These are phyloP conservation scores for Yponomeuta malinellus DNA, from an alignment of 2,888 invertebrate genomes.

Conservation along the genomic window DNA sequence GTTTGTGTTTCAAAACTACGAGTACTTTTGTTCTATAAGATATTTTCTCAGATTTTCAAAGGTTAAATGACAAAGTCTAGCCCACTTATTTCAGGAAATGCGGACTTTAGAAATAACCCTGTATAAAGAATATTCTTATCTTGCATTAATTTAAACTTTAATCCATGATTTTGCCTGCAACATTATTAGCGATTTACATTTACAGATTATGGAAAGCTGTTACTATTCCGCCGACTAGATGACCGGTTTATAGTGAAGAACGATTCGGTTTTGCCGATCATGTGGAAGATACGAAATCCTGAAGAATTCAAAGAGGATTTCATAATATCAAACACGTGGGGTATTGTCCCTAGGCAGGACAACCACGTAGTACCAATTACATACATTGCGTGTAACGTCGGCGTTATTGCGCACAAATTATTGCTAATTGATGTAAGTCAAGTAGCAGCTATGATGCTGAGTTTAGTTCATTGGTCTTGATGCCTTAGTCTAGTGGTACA, in stretches of 20 bases:
- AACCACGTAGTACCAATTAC: constrained; percentile 65
- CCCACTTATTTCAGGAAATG: too few relatives aligned
- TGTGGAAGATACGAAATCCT: constrained; percentile 70
- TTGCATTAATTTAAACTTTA: too few relatives aligned
- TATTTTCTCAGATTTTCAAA: too few relatives aligned
- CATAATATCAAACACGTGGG: constrained; percentile 56
- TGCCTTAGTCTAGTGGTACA: too few relatives aligned
- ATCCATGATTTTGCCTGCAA: too few relatives aligned
- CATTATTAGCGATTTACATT: neutral
- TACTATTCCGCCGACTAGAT: constrained; percentile 66
- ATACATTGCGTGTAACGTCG: constrained; percentile 63
- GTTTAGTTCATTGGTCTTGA: neutral
- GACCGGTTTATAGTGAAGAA: constrained; percentile 72
- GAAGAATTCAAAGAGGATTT: constrained; percentile 61
- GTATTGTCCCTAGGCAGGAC: constrained; percentile 57
- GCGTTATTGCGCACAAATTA: constrained; percentile 49
- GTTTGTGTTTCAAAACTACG: too few relatives aligned
- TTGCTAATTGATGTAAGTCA: constrained; percentile 62
- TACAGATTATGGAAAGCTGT: constrained; percentile 71
- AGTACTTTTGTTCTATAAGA: too few relatives aligned
- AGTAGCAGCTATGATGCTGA: neutral
- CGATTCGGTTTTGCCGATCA: constrained; percentile 70
- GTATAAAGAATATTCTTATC: neutral
- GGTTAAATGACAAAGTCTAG: too few relatives aligned
- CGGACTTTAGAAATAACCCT: neutral